Conservation (phyloP, 1,140 invertebrate species). For the Papilio helenus region DNA sequence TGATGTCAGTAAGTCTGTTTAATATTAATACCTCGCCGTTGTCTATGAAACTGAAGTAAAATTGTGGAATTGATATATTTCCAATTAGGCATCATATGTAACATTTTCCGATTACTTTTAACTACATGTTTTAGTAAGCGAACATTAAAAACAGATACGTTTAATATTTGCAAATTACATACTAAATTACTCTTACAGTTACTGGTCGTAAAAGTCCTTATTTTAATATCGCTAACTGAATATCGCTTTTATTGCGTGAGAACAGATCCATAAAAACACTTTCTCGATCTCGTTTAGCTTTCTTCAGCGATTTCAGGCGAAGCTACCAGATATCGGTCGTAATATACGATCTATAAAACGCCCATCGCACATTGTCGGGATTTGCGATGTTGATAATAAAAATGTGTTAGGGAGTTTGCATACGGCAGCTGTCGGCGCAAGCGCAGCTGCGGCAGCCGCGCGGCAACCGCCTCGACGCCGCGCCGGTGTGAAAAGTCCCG, state of each 20-base stretch:
- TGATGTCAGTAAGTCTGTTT: not conserved
- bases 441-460: slow-evolving; percentile 59
- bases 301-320: not conserved
- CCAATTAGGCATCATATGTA: no score
- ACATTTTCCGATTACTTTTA: no score
- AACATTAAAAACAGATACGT: not conserved
- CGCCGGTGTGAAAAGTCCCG: slow-evolving; percentile 70
- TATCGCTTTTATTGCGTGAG: slow-evolving; percentile 2
- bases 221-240: slow-evolving; percentile 3
- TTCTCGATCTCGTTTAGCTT: not conserved
- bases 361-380: slow-evolving; percentile 52
- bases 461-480: not conserved
- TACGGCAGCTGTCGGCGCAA: slow-evolving; percentile 62
- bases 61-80: no score
- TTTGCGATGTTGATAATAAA: slow-evolving; percentile 62
- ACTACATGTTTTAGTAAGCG: no score
- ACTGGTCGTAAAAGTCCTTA: not conserved
- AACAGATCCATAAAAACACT: slow-evolving; percentile 14
- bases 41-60: not conserved
- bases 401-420: slow-evolving; percentile 80
- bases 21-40: no score
- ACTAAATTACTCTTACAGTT: not conserved
- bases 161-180: slow-evolving; percentile 1
- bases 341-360: slow-evolving; percentile 58
- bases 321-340: slow-evolving; percentile 35